Evolutionary conservation across 2,113 vertebrate species (phyloP).

Genomic region (Porphyrio hochstetteri): DNA sequence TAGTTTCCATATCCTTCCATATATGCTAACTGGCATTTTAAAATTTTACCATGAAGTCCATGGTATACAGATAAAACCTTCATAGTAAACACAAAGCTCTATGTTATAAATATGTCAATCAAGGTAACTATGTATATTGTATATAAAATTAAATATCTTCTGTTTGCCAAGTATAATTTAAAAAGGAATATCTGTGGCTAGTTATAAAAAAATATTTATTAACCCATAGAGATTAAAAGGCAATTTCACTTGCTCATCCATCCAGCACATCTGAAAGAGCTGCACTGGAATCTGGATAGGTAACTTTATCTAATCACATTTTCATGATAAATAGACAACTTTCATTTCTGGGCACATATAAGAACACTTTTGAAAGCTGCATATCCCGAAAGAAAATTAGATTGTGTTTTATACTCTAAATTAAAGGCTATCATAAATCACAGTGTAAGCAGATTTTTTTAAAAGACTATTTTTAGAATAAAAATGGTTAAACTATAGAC

Average conservation of each 20-base stretch:
- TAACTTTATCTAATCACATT: slow-evolving; percentile 9
- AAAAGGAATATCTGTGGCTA: slow-evolving; percentile 59
- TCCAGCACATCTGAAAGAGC: background rate
- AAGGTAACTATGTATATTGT: slow-evolving; percentile 57
- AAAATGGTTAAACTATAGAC: background rate
- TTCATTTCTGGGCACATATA: slow-evolving; percentile 24
- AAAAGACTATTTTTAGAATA: background rate
- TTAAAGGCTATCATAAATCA: slow-evolving; percentile 43
- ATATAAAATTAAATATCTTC: slow-evolving; percentile 69
- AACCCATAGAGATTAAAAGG: slow-evolving; percentile 47
- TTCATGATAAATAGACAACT: slow-evolving; percentile 45
- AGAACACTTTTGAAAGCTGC: slow-evolving; percentile 49
- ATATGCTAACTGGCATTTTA: slow-evolving; percentile 7
- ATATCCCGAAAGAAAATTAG: slow-evolving; percentile 17
- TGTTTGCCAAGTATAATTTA: slow-evolving; percentile 69
- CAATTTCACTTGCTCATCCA: slow-evolving; percentile 4
- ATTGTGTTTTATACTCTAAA: slow-evolving; percentile 18
- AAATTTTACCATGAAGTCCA: background rate
- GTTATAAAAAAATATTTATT: slow-evolving; percentile 56
- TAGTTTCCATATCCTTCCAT: background rate
- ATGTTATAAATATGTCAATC: slow-evolving; percentile 66
- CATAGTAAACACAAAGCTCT: slow-evolving; percentile 57
- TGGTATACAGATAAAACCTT: slow-evolving; percentile 46
- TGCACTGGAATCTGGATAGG: background rate
- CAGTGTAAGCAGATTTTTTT: slow-evolving; percentile 36